These are phyloP conservation scores for Brachynemurus nebulosus DNA, from an alignment of 2,888 invertebrate species.

Conservation along the genomic window DNA sequence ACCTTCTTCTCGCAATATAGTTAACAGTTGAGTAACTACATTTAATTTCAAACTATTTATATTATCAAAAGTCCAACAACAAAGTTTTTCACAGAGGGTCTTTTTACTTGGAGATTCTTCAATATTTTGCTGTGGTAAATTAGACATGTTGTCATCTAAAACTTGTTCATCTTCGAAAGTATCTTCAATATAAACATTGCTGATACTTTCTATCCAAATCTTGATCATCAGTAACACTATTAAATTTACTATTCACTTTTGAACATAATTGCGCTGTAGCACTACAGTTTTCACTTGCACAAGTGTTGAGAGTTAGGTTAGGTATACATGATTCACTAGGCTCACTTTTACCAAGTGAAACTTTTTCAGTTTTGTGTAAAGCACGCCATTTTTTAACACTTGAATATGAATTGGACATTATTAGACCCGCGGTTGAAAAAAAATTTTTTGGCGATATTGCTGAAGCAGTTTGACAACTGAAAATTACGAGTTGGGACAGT, in stretches of 20 bases:
- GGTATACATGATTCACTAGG: neutral
- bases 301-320: neutral
- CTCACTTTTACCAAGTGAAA: neutral
- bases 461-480: neutral
- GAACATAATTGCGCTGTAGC: neutral
- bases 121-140: neutral
- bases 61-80: constrained; percentile 1
- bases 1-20: constrained; percentile 5
- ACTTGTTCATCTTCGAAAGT: neutral
- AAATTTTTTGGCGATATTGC: neutral
- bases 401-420: neutral
- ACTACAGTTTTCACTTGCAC: neutral
- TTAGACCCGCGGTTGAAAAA: neutral
- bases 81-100: neutral
- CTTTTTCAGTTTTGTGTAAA: neutral
- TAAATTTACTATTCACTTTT: neutral
- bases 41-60: constrained; percentile 3
- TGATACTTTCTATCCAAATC: neutral
- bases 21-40: constrained; percentile 7
- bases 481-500: no score
- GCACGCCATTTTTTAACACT: constrained; percentile 1
- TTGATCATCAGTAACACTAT: neutral
- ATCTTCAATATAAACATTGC: neutral
- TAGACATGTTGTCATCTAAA: neutral
- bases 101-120: neutral